Percentiles rank a stretch among this genome's conserved stretches.
phyloP scores from a whole-genome alignment of 1,140 invertebrate genomes.

The Sitodiplosis mosellana region DNA sequence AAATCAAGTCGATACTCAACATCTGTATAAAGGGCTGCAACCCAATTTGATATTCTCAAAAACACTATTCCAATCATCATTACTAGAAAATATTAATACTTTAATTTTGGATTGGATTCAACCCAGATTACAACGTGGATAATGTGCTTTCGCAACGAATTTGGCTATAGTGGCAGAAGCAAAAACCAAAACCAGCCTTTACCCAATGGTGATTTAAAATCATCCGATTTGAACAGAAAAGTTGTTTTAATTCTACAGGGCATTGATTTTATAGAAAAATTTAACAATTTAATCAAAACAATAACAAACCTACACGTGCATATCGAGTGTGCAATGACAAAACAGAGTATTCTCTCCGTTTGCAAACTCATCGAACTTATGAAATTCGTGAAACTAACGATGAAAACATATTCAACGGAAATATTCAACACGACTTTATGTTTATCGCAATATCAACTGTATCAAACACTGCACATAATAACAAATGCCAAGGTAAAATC shows the following conservation, averaged over 20 bases:
- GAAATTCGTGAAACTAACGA: slow-evolving; percentile 51
- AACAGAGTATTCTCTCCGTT: slow-evolving; percentile 51
- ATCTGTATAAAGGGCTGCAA: too few species aligned
- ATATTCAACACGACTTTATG: slow-evolving; percentile 40
- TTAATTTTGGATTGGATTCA: too few species aligned
- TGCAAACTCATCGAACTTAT: slow-evolving; percentile 68
- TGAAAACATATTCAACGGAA: slow-evolving; percentile 35
- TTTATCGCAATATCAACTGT: slow-evolving; percentile 48
- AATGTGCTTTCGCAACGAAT: neutral
- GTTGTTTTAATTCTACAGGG: slow-evolving; percentile 33
- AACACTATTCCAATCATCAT: too few species aligned
- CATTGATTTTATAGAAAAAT: slow-evolving; percentile 37
- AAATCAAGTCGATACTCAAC: too few species aligned
- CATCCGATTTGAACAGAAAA: slow-evolving; percentile 1
- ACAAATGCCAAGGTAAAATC: slow-evolving; percentile 27
- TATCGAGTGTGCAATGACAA: slow-evolving; percentile 56
- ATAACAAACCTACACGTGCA: slow-evolving; percentile 68
- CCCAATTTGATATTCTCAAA: too few species aligned
- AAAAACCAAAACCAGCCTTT: slow-evolving; percentile 9
- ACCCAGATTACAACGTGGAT: slow-evolving; percentile 1
- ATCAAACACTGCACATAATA: slow-evolving; percentile 40
- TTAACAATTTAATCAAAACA: slow-evolving; percentile 39
- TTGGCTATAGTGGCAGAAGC: neutral
- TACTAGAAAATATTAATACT: too few species aligned
- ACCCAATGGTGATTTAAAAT: slow-evolving; percentile 16